Percentiles rank a stretch among this genome's conserved stretches.
Conservation (phyloP, 2,888 invertebrate species). For the Arrhopalites spinosus region DNA sequence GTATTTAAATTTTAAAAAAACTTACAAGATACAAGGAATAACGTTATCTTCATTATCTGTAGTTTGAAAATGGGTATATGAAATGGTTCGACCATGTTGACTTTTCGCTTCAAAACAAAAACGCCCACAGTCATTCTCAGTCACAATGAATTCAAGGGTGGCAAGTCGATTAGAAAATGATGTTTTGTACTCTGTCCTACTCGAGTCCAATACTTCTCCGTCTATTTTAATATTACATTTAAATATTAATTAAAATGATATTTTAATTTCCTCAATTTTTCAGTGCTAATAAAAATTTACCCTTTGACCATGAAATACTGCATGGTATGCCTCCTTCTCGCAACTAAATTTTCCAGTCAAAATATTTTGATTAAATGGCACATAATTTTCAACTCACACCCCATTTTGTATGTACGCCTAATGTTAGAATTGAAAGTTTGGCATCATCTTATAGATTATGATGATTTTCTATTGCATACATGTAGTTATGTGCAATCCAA, state of each 20-base stretch:
- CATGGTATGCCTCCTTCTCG: constrained; percentile 33
- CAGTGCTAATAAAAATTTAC: no score
- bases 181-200: constrained; percentile 2
- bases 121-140: constrained; percentile 69
- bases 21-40: constrained; percentile 36
- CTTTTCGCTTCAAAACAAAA: constrained; percentile 72
- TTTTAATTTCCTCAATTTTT: no score
- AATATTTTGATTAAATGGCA: no score
- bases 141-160: constrained; percentile 65
- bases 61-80: constrained; percentile 34
- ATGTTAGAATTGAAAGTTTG: no score
- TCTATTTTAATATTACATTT: no score
- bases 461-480: no score
- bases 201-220: constrained; percentile 16
- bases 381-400: no score
- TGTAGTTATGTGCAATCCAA: no score
- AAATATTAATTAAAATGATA: no score
- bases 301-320: constrained; percentile 31
- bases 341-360: no score
- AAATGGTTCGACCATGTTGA: constrained; percentile 61
- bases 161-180: constrained; percentile 53
- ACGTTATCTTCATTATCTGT: constrained; percentile 13
- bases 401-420: no score
- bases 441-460: no score
- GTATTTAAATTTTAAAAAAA: neutral